Evolutionary conservation across 2,888 invertebrate species (phyloP).

Genomic region (Eupeodes luniger): DNA sequence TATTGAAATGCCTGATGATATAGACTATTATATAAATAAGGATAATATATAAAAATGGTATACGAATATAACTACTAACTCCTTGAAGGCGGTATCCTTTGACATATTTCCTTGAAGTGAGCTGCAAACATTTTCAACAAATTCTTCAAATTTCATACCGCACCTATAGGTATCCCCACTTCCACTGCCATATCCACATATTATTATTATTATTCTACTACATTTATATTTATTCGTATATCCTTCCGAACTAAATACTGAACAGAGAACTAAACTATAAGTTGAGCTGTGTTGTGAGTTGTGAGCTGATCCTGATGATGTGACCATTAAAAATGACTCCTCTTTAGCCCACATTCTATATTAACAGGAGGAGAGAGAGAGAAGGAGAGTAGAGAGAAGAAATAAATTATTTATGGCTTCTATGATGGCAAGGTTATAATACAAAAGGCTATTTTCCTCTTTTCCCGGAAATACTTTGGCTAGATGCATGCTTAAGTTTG

Average conservation of each 20-base stretch:
- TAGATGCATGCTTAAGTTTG: constrained; percentile 57
- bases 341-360: constrained; percentile 56
- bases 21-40: background rate
- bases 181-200: background rate
- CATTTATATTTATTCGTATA: background rate
- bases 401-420: constrained; percentile 72
- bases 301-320: constrained; percentile 13
- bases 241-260: background rate
- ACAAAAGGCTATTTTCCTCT: constrained; percentile 55
- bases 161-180: constrained; percentile 12
- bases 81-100: constrained; percentile 28
- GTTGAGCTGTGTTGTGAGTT: background rate
- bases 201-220: constrained; percentile 4
- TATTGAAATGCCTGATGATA: background rate
- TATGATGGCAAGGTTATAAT: constrained; percentile 58
- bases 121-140: constrained; percentile 63
- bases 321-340: constrained; percentile 54
- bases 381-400: constrained; percentile 38
- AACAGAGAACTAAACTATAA: background rate
- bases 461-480: constrained; percentile 71
- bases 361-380: constrained; percentile 9
- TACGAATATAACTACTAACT: background rate
- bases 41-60: background rate
- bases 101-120: constrained; percentile 36
- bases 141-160: constrained; percentile 60